Evolutionary conservation across 2,113 vertebrate species (phyloP), one percentile per base, ranked within the genome.

Genomic region (Balaenoptera acutorostrata): DNA sequence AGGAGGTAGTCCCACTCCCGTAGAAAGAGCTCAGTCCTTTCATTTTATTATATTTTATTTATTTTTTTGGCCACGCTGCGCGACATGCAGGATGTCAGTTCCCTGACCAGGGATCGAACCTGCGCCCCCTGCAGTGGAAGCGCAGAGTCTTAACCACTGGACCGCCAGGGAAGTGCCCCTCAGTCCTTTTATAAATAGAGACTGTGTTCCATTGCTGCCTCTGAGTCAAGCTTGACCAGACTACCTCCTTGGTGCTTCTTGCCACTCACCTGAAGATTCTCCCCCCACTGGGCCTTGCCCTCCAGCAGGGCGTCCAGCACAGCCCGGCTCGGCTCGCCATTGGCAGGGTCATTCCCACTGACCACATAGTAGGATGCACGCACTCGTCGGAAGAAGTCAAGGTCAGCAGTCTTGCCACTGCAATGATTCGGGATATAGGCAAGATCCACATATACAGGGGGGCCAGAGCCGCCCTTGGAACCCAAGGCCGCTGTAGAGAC

Each of bases 371-470:
- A 99, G 0, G 99, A 99, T 0, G 99, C 99, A 77, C 99, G 99
- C 64, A 99, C 98, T 11, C 99, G 99, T 94, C 99, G 99, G 98
- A 99, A 99, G 98, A 99, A 99, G 98, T 99, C 99, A 8, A 99
- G 99, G 94, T 99, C 99, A 17, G 99, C 99, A 88, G 99, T 99
- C 98, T 99, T 99, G 88, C 99, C 99, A 55, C 99, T 99, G 98
- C 99, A 99, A 84, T 99, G 99, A 98, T 99, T 99, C 64, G 99
- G 99, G 98, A 99, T 99, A 97, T 99, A 99, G 72, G 99, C 99
- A 97, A 99, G 98, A 98, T 99, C 99, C 97, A 99, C 99, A 2
- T 99, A 99, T 80, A 99, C 99, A 0, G 99, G 99, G 33, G 99
- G 97, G 5, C 99, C 99, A 31, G 99, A 59, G 68, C 97, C 2